These are phyloP conservation scores for Andricus quercusramuli DNA, from an alignment of 2,888 invertebrate species.

Conservation along the genomic window DNA sequence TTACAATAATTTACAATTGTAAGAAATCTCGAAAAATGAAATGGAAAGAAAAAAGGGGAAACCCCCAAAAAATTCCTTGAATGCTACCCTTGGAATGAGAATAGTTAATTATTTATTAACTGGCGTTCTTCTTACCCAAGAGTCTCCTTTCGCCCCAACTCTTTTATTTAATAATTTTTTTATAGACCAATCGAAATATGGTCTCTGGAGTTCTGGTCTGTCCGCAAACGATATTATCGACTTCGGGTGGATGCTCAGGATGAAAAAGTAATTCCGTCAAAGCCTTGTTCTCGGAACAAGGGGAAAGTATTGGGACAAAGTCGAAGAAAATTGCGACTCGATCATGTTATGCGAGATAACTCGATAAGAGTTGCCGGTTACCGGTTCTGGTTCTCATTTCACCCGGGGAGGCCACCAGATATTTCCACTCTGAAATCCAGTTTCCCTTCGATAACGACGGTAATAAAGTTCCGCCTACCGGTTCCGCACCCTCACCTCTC, in stretches of 20 bases:
- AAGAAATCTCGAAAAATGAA: too few relatives aligned
- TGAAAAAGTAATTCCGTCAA: slow-evolving; percentile 35
- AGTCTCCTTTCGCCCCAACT: neutral
- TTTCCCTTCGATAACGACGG: slow-evolving; percentile 63
- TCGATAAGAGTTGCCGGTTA: slow-evolving; percentile 58
- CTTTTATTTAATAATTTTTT: neutral
- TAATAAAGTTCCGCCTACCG: slow-evolving; percentile 63
- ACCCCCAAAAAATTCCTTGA: too few relatives aligned
- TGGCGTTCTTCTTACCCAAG: neutral
- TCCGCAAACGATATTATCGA: slow-evolving; percentile 15
- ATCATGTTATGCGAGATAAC: slow-evolving; percentile 53
- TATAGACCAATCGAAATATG: neutral
- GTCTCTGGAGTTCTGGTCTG: neutral
- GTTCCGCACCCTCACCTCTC: slow-evolving; percentile 45
- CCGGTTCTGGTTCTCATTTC: slow-evolving; percentile 44
- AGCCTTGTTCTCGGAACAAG: slow-evolving; percentile 20
- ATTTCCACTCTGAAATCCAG: slow-evolving; percentile 62
- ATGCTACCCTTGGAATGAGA: neutral
- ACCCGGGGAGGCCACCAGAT: slow-evolving; percentile 50
- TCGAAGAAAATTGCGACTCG: slow-evolving; percentile 53
- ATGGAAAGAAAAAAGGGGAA: too few relatives aligned
- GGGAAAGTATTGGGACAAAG: slow-evolving; percentile 34
- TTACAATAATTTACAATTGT: too few relatives aligned
- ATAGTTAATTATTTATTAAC: neutral
- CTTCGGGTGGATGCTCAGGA: neutral